Evolutionary conservation across 1,140 invertebrate genomes (phyloP).

Genomic region (Trissolcus basalis): DNA sequence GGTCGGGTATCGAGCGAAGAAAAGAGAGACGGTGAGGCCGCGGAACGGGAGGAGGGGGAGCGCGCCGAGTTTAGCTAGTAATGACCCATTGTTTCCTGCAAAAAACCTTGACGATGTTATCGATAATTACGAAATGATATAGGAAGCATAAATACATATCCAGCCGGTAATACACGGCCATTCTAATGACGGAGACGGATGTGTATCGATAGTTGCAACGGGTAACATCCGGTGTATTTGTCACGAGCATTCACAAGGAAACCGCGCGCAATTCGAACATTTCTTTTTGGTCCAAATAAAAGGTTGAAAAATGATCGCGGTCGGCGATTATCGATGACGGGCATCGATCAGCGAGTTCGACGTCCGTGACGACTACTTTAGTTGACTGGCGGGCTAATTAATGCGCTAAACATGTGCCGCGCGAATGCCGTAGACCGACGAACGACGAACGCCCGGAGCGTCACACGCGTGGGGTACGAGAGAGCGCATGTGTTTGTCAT

Average conservation of each 20-base stretch:
- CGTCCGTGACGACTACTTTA: no score
- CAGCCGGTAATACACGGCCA: conserved; percentile 67
- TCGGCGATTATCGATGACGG: conserved; percentile 29
- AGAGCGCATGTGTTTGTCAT: conserved; percentile 72
- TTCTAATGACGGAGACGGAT: conserved; percentile 67
- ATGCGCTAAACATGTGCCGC: conserved; percentile 72
- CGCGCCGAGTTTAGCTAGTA: conserved; percentile 57
- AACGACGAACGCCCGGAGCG: no score
- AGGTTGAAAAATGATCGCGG: conserved; percentile 8
- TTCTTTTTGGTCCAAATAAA: conserved; percentile 25
- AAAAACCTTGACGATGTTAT: conserved; percentile 77
- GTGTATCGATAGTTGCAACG: conserved; percentile 72
- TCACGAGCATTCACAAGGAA: conserved; percentile 64
- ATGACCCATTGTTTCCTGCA: conserved; percentile 76
- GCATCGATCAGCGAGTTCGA: conserved; percentile 31
- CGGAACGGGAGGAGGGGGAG: conserved; percentile 22
- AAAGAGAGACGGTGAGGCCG: conserved; percentile 24
- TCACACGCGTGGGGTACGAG: conserved; percentile 53
- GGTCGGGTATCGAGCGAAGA: conserved; percentile 36
- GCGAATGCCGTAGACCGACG: conserved; percentile 49
- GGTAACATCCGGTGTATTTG: conserved; percentile 70
- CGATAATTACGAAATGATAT: conserved; percentile 77
- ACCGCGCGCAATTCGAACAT: conserved; percentile 15
- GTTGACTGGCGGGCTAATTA: conserved; percentile 64
- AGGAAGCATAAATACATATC: conserved; percentile 74